A percentile compares a stretch with the other conserved stretches of the same genome.
Evolutionary conservation across 2,113 vertebrate genomes (phyloP).

Genomic region (Columba janthina): DNA sequence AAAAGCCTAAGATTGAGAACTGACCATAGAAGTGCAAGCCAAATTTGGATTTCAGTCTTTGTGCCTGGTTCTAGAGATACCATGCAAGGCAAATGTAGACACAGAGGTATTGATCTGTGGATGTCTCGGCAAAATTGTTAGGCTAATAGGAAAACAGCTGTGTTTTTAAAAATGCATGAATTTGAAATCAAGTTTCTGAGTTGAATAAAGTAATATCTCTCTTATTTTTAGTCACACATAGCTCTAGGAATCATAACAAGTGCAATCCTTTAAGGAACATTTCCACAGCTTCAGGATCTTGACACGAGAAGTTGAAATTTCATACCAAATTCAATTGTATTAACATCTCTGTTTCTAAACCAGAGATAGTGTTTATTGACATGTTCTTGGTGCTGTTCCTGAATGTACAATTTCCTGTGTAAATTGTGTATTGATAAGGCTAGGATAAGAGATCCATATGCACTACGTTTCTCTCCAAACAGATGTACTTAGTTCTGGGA

Average conservation of each 20-base stretch:
- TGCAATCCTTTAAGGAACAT: background rate
- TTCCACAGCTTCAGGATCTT: background rate
- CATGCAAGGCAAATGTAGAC: background rate
- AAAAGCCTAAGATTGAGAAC: background rate
- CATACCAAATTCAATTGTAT: background rate
- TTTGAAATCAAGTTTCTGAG: background rate
- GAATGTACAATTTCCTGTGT: background rate
- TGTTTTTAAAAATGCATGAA: background rate
- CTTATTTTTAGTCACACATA: background rate
- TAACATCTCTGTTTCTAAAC: background rate
- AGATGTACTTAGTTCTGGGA: background rate
- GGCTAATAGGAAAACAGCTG: background rate
- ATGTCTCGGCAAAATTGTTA: background rate
- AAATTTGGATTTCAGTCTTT: background rate
- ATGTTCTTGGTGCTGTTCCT: background rate
- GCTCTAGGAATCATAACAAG: background rate
- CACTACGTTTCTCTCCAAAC: background rate
- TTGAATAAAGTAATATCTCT: fast-evolving
- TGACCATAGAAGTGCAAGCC: background rate
- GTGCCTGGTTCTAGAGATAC: background rate
- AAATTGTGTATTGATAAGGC: background rate
- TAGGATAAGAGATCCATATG: background rate
- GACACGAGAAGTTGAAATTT: background rate
- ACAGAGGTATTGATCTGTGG: background rate
- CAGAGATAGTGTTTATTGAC: background rate